These are phyloP conservation scores for Dipodomys stephensi DNA, from an alignment of 2,113 vertebrate genomes.

Conservation along the genomic window DNA sequence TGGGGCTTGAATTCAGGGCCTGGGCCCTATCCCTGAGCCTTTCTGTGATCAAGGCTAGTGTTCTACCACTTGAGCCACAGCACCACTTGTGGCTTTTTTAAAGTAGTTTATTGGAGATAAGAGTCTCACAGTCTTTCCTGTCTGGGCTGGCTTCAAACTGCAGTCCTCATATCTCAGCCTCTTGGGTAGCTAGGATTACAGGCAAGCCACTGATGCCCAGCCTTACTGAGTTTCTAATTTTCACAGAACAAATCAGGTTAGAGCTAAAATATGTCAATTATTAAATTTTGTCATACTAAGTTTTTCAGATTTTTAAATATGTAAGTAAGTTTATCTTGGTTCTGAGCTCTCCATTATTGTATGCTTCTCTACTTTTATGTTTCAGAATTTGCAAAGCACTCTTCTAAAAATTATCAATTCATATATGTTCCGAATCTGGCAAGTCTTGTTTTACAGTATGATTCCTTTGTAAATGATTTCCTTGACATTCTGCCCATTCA, in stretches of 20 bases:
- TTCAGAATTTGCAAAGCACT: constrained; percentile 13
- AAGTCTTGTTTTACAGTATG: neutral
- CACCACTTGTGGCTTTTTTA: no score
- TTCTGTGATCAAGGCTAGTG: no score
- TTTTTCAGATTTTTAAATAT: neutral
- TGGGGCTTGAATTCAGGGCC: no score
- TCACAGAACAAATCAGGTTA: neutral
- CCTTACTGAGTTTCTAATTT: neutral
- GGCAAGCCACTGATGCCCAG: no score
- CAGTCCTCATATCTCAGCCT: no score
- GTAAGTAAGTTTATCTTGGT: neutral
- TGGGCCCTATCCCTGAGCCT: no score
- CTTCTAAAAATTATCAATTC: constrained; percentile 15
- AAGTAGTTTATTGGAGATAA: no score
- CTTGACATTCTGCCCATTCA: neutral
- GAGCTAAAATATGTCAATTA: neutral
- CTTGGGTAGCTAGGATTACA: no score
- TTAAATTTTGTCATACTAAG: constrained; percentile 1
- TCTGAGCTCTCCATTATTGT: neutral
- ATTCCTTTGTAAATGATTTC: constrained; percentile 2
- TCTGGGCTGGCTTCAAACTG: no score
- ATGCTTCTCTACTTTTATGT: neutral
- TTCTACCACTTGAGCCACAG: no score
- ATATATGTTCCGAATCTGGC: neutral
- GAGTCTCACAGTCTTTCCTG: no score